Evolutionary conservation across 2,797 vertebrate species (phyloP).

Genomic region (Tenualosa ilisha): DNA sequence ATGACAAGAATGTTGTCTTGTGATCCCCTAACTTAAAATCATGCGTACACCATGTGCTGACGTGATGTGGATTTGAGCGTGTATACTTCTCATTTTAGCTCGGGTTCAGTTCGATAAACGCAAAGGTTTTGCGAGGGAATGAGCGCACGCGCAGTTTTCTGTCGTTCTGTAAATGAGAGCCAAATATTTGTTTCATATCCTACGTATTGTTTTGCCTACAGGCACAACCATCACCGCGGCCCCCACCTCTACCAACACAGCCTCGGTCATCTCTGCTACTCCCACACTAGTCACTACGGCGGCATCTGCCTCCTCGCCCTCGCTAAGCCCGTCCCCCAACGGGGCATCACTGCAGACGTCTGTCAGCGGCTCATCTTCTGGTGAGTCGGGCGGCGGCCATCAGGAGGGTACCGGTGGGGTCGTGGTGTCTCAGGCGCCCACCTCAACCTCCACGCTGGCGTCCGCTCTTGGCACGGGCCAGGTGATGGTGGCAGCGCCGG

Average conservation of each 20-base stretch:
- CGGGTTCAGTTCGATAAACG: too few species aligned
- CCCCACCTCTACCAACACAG: slow-evolving; percentile 80
- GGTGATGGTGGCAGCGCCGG: slow-evolving; percentile 90
- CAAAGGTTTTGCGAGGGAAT: too few species aligned
- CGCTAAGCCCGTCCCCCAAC: slow-evolving; percentile 85
- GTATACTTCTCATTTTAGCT: too few species aligned
- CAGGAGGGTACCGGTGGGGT: slow-evolving; percentile 43
- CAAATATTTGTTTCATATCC: not conserved
- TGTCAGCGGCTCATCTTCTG: slow-evolving; percentile 60
- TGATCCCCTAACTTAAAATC: too few species aligned
- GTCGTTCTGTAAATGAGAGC: too few species aligned
- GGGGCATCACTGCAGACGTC: slow-evolving; percentile 62
- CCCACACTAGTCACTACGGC: slow-evolving; percentile 73
- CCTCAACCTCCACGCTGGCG: slow-evolving; percentile 82
- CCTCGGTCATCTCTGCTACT: slow-evolving; percentile 93
- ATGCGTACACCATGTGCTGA: too few species aligned
- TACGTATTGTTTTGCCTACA: slow-evolving; percentile 48
- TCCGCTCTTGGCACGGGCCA: slow-evolving; percentile 84
- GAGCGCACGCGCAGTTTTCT: too few species aligned
- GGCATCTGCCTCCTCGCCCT: slow-evolving; percentile 82
- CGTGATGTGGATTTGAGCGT: too few species aligned
- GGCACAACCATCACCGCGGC: slow-evolving; percentile 82
- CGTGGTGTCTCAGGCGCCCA: slow-evolving; percentile 83
- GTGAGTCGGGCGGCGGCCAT: slow-evolving; percentile 65
- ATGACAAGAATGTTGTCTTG: too few species aligned